Evolutionary conservation across 2,113 vertebrate species (phyloP), one percentile per base, ranked within the genome.

Genomic region (Halichoerus grypus): DNA sequence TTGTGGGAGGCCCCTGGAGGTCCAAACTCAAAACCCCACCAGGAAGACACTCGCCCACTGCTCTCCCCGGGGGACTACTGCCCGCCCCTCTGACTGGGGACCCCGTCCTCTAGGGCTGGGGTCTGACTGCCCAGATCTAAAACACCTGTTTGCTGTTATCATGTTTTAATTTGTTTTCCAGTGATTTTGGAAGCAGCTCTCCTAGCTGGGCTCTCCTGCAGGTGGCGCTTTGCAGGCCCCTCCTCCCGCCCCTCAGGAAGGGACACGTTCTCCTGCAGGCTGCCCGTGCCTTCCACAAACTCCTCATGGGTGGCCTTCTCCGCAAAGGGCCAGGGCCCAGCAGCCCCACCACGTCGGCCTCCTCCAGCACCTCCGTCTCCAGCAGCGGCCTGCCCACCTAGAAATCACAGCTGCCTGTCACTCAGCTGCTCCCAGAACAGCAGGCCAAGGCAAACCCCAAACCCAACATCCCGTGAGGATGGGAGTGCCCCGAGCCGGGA

Each of bases 361-460:
- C 98, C 88, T 98, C 98, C 94, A 99, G 98, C 2, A 99, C 98
- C 91, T 98, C 99, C 82, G 98, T 98, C 95, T 98, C 98, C 96
- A 99, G 92, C 39, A 99, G 98, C 24, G 74, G 84, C 81, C 91
- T 97, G 46, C 98, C 98, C 26, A 99, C 98, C 98, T 99, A 88
- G 18, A 90, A 88, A 55, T 1, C 61, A 55, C 0, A 26, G 26
- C 28, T 22, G 16, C 49, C 53, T 3, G 5, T 22, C 5, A 36
- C 28, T 71, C 16, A 2, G 26, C 49, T 9, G 18, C 36, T 42
- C 59, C 33, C 57, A 61, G 49, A 22, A 33, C 55, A 46, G 31
- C 19, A 3, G 71, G 53, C 61, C 42, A 33, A 53, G 79, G 16
- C 28, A 74, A 72, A n/a, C 33, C 92, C 69, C 49, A 61, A 24